These are phyloP conservation scores for Pleuronectes platessa DNA, from an alignment of 2,113 vertebrate genomes.

Conservation along the genomic window DNA sequence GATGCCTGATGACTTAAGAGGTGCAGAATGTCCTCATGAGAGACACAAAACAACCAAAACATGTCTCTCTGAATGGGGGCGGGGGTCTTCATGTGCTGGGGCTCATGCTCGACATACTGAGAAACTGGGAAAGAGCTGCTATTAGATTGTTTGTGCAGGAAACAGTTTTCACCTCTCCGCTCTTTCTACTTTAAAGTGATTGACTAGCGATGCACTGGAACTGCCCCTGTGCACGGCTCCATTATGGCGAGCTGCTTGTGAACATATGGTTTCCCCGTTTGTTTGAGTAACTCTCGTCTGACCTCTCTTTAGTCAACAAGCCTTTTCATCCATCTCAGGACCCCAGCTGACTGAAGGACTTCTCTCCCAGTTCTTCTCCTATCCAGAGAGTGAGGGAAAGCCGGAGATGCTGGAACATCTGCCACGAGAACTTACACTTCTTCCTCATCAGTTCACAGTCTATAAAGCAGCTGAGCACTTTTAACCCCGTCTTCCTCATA, in stretches of 20 bases:
- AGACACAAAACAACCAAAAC: too few species aligned
- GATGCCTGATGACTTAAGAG: too few species aligned
- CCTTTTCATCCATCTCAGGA: not conserved
- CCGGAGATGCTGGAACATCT: not conserved
- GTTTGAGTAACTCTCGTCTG: constrained; percentile 41
- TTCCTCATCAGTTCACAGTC: not conserved
- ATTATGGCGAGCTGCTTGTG: not conserved
- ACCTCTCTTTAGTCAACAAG: constrained; percentile 35
- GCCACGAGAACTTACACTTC: too few species aligned
- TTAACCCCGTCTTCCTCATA: not conserved
- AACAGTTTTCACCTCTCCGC: too few species aligned
- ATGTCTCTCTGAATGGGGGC: too few species aligned
- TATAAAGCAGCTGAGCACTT: not conserved
- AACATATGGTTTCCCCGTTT: constrained; percentile 1
- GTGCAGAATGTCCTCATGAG: too few species aligned
- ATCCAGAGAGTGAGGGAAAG: not conserved
- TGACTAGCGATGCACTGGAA: not conserved
- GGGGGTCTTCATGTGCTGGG: too few species aligned
- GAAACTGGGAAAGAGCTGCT: too few species aligned
- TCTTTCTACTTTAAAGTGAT: too few species aligned
- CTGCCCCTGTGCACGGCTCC: not conserved
- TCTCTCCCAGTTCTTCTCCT: not conserved
- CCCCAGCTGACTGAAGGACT: constrained; percentile 14
- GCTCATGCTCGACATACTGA: too few species aligned
- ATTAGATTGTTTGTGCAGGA: too few species aligned